A percentile compares a stretch with the other conserved stretches of the same genome.
Evolutionary conservation across 2,888 invertebrate genomes (phyloP).

Genomic region (Elmis aenea): DNA sequence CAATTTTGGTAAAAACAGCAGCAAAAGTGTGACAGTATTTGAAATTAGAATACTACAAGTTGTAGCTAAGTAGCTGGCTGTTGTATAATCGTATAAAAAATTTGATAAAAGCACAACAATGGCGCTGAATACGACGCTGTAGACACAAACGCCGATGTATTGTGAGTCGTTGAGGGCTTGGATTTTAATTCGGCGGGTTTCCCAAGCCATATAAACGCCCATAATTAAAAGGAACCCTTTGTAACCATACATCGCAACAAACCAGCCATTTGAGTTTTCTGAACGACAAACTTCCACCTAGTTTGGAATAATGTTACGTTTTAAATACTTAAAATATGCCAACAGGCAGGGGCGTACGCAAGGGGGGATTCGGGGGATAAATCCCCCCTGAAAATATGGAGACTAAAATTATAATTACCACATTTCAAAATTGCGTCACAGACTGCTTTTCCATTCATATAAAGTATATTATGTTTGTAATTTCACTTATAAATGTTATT

Average conservation of each 20-base stretch:
- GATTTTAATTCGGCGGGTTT: slow-evolving; percentile 87
- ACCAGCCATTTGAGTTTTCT: slow-evolving; percentile 82
- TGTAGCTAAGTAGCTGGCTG: slow-evolving; percentile 75
- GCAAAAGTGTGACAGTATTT: slow-evolving; percentile 79
- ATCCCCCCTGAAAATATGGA: too few relatives aligned
- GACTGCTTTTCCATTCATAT: too few relatives aligned
- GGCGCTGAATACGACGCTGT: slow-evolving; percentile 83
- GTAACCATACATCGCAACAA: slow-evolving; percentile 85
- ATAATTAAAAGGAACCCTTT: slow-evolving; percentile 83
- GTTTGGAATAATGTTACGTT: too few relatives aligned
- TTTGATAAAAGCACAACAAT: slow-evolving; percentile 86
- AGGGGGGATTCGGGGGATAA: too few relatives aligned
- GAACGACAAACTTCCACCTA: slow-evolving; percentile 88
- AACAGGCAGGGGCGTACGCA: too few relatives aligned
- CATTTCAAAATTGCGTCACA: too few relatives aligned
- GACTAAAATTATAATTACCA: too few relatives aligned
- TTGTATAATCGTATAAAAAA: slow-evolving; percentile 76
- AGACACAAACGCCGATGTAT: slow-evolving; percentile 89
- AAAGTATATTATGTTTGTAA: too few relatives aligned
- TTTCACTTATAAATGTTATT: too few relatives aligned
- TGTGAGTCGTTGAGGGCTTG: slow-evolving; percentile 89
- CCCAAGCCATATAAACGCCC: slow-evolving; percentile 95
- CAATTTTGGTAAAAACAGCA: slow-evolving; percentile 84
- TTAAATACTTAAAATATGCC: too few relatives aligned
- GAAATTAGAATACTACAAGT: slow-evolving; percentile 78